Percentiles rank a stretch among this genome's conserved stretches.
Conservation (phyloP, 2,797 vertebrate species). For the Hemitrygon akajei region DNA sequence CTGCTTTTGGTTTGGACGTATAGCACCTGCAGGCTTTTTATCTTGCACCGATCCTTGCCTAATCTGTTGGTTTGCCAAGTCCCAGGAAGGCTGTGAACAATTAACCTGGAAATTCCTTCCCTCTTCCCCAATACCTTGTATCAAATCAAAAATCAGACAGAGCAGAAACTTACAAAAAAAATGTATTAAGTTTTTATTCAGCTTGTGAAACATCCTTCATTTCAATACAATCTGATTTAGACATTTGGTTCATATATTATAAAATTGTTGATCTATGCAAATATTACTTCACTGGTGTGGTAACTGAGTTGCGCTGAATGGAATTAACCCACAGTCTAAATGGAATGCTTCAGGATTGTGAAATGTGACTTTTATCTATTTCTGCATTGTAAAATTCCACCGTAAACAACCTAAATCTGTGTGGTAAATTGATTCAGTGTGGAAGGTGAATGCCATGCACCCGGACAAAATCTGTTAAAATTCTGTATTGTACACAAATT, state of each 20-base stretch:
- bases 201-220: constrained; percentile 35
- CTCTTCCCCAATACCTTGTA: background rate
- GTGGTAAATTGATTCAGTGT: background rate
- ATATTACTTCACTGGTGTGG: background rate
- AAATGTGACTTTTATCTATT: background rate
- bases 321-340: background rate
- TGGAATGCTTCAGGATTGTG: background rate
- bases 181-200: constrained; percentile 34
- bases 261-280: background rate
- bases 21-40: too few species aligned
- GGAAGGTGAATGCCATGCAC: background rate
- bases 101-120: background rate
- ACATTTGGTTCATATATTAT: constrained; percentile 33
- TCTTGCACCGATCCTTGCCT: background rate
- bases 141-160: background rate
- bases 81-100: background rate
- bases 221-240: constrained; percentile 32
- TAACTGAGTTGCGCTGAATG: background rate
- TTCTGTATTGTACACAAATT: too few species aligned
- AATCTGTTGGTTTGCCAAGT: background rate
- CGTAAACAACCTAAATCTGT: background rate
- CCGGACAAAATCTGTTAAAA: background rate
- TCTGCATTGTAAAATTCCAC: background rate
- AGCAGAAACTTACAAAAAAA: background rate
- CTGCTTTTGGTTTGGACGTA: too few species aligned